A percentile compares a stretch with the other conserved stretches of the same genome.
These are phyloP conservation scores for Schrankia costaestrigalis DNA, from an alignment of 2,888 invertebrate species.

Conservation along the genomic window DNA sequence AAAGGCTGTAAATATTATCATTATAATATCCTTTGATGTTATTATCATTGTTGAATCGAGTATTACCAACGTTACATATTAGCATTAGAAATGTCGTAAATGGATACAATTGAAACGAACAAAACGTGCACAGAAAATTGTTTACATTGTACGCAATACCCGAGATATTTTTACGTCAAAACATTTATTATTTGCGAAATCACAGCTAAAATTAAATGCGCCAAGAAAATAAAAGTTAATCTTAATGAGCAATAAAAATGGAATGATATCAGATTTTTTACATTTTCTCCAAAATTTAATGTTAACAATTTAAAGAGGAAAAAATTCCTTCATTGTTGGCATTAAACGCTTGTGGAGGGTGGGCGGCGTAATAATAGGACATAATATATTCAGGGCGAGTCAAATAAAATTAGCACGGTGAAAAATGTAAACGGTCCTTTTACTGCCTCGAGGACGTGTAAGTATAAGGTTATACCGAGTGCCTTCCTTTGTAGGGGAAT, in stretches of 20 bases:
- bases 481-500: slow-evolving; percentile 47
- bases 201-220: slow-evolving; percentile 41
- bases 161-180: slow-evolving; percentile 13
- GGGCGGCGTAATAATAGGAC: slow-evolving; percentile 70
- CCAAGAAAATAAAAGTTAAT: slow-evolving; percentile 52
- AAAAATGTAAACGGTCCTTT: slow-evolving; percentile 78
- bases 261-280: slow-evolving; percentile 67
- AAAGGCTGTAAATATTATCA: too few species aligned
- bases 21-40: too few species aligned
- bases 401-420: slow-evolving; percentile 80
- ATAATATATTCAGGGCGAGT: slow-evolving; percentile 79
- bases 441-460: slow-evolving; percentile 72
- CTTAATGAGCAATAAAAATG: slow-evolving; percentile 67
- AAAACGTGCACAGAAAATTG: slow-evolving; percentile 8
- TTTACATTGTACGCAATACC: slow-evolving; percentile 7
- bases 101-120: slow-evolving; percentile 9
- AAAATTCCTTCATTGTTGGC: slow-evolving; percentile 69
- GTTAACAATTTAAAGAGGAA: slow-evolving; percentile 69
- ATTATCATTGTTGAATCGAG: too few species aligned
- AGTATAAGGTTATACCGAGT: slow-evolving; percentile 55
- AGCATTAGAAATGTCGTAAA: slow-evolving; percentile 10
- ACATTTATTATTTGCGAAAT: slow-evolving; percentile 31
- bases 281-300: slow-evolving; percentile 64
- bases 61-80: background rate
- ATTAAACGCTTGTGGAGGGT: slow-evolving; percentile 67